Base-by-base conservation (phyloP, 2,797 vertebrate genomes). In the Crocidura indochinensis region DNA sequence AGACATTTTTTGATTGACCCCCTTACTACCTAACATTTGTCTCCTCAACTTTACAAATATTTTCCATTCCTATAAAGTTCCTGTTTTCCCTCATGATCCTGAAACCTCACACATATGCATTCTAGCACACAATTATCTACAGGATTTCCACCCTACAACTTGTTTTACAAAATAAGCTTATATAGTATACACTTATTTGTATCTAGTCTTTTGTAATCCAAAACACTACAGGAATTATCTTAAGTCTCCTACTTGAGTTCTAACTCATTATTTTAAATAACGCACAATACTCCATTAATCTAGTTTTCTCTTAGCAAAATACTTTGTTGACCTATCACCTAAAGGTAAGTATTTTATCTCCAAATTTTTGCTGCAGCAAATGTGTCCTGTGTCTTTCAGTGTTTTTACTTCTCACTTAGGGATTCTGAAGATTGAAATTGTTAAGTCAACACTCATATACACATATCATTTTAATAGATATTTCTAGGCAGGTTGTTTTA, bases 401-500 rank as follows among this genome's bases (percentile, higher is more conserved):
- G 19, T 51, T 86, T 90, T 77, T 6, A n/a, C 10, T 74, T 88
- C 73, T 64, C 2, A 64, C 12, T 60, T 74, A 31, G 31, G 60
- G 29, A 76, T 62, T 86, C 56, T 49, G 44, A 84, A 69, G 31
- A 90, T 26, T 77, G 26, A 5, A 27, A 72, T 53, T 79, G 3
- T 77, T 89, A 73, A n/a, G n/a, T 79, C 44, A 74, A 44, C 5
- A 7, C 22, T 38, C 31, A 78, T 62, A 77, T 6, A 73, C 6
- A 24, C 12, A 47, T 14, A 10, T 22, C 27, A 85, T 77, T 95
- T 95, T 94, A 81, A 91, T 68, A 92, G 78, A 72, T 72, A 90
- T 67, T 92, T 1, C 29, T 46, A 92, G 49, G 46, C 79, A 94
- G 53, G 60, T 88, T 93, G 76, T 47, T 92, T 95, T 90, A 60